Evolutionary conservation across 2,888 invertebrate genomes (phyloP).

Genomic region (Hemicrepidius hirtus): DNA sequence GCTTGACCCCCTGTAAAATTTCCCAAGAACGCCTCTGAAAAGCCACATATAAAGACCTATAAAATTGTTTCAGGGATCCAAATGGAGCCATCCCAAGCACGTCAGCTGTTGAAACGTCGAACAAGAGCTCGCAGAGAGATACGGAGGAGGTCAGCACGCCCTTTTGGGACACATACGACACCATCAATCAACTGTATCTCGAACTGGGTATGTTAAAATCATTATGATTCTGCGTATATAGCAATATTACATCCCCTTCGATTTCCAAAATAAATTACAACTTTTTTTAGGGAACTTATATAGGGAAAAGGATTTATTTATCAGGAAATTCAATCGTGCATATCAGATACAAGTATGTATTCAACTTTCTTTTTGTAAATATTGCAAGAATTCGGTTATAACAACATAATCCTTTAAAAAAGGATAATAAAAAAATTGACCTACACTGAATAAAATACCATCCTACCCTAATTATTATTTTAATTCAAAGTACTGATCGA

Average conservation of each 20-base stretch:
- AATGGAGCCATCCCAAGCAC: constrained; percentile 74
- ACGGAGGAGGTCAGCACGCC: constrained; percentile 76
- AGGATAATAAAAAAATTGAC: no score
- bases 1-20: constrained; percentile 18
- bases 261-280: background rate
- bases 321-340: no score
- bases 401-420: no score
- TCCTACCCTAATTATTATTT: no score
- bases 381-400: no score
- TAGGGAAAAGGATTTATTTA: no score
- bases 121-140: constrained; percentile 61
- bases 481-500: no score
- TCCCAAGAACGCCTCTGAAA: constrained; percentile 6
- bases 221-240: constrained; percentile 3
- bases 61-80: constrained; percentile 77
- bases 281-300: background rate
- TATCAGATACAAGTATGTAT: no score
- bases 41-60: constrained; percentile 31
- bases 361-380: no score
- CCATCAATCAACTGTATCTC: constrained; percentile 92
- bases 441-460: no score
- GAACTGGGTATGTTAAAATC: constrained; percentile 77
- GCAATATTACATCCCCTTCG: constrained; percentile 12
- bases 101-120: constrained; percentile 62
- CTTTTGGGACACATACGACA: constrained; percentile 93